Evolutionary conservation across 2,888 invertebrate genomes (phyloP), one percentile per base, ranked within the genome.

Genomic region (Brachyopa scutellaris): DNA sequence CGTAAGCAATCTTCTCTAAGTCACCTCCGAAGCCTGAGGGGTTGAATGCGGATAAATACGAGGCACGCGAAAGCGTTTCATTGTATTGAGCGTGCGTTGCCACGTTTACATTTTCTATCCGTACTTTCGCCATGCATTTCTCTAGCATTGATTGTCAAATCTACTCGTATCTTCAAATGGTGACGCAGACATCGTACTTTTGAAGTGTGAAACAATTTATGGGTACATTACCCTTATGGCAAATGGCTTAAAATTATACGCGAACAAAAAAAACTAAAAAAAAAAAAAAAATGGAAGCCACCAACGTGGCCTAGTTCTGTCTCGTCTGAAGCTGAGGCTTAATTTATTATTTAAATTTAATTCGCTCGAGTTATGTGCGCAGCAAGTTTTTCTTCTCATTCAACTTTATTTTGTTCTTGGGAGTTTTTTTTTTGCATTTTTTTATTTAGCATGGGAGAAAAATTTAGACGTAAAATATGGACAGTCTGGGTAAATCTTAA

Each of bases 241-340:
- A 40, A 40, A 78, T 61, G 40, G 13, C 19, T 55, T 36, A n/a
- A 51, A 66, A 66, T 55, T 59, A 38, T 29, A 19, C n/a, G 15
- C 13, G 21, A 69, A 51, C 2, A n/a, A 13, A 26, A 9, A 29
- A 26, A n/a, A 40, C 19, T 7, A 38, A 45, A n/a, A 40, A 19
- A 8, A 11, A 57, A 26, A 61, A 11, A 26, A 7, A 62, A 33
- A 64, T 59, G 49, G 29, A 80, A 80, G 64, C 64, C 69, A 73
- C 69, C 74, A 80, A 64, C 74, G 57, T 80, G 80, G 80, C 80
- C 80, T 80, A 80, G 80, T 80, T 69, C 29, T 69, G 69, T 80
- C 74, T 62, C 57, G 62, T 45, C 66, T 64, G 62, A 59, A 74
- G 31, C 42, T 33, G 49, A 13, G 57, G 69, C 74, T 69, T 64